Base-by-base conservation (phyloP, 2,113 vertebrate genomes). In the Syngnathus scovelli region DNA sequence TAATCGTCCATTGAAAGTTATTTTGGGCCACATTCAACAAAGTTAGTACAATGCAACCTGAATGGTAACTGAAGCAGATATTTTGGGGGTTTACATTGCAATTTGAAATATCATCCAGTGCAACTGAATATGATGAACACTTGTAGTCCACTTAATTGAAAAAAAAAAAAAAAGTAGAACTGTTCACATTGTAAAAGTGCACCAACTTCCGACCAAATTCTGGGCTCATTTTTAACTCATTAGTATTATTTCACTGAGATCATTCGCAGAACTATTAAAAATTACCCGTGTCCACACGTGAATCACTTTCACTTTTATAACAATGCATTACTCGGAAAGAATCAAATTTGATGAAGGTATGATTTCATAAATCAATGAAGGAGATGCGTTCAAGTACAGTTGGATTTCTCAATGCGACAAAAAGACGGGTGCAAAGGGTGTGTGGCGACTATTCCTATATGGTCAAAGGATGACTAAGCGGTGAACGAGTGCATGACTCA, bases 401-500 rank as follows among this genome's bases (percentile, higher is more conserved):
- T 58, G 6, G 55, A 58, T 36, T 58, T 58, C 27, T 18, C 27
- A 58, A 58, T n/a, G 49, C 49, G 21, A 19, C 6, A 3, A n/a
- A 52, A 44, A 48, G 56, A 52, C 54, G 52, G 39, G 36, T 9
- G 46, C 27, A 12, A 36, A 9, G 23, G 1, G 19, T 61, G 55
- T 38, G 44, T 0, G 0, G 7, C 63, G 69, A 66, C 37, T 68
- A 33, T 72, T 58, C 76, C 67, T 76, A 66, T 68, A 71, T 70
- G 74, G 61, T 75, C 74, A 83, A 72, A 66, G 65, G 72, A 83
- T 83, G 82, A 87, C 79, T 70, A 84, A 67, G 83, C 68, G 59
- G 69, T 64, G 76, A 79, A 71, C 65, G 67, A 75, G 77, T 46
- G 71, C 68, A 84, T 85, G 84, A 85, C 72, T 86, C 84, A 83